These are phyloP conservation scores for Drosophila longiperda DNA, from an alignment of 2,888 invertebrate genomes.

Conservation along the genomic window DNA sequence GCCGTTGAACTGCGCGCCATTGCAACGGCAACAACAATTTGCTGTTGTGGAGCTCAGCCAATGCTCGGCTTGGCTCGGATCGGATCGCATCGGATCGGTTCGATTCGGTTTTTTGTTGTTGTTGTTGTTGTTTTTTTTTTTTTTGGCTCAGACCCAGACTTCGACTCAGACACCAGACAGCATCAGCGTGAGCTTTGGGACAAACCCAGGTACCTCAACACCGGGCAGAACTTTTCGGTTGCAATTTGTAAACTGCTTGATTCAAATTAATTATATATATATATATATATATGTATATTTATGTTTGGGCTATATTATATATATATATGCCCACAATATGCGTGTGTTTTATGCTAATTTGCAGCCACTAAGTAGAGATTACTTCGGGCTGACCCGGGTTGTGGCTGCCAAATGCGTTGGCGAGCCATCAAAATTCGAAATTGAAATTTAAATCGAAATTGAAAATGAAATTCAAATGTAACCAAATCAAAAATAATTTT, in stretches of 20 bases:
- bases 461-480: constrained; percentile 47
- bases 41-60: constrained; percentile 3
- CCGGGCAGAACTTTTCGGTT: constrained; percentile 45
- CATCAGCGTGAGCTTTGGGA: constrained; percentile 17
- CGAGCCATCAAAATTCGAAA: constrained; percentile 49
- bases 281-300: not conserved
- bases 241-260: constrained; percentile 15
- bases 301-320: constrained; percentile 8
- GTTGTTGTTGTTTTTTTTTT: no score
- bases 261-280: not conserved
- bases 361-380: constrained; percentile 10
- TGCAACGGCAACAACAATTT: constrained; percentile 40
- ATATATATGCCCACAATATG: not conserved
- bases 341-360: constrained; percentile 45
- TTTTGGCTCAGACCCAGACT: constrained; percentile 22
- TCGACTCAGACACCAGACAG: constrained; percentile 13
- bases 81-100: constrained; percentile 9
- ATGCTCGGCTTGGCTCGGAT: constrained; percentile 11
- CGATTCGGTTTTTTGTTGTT: not conserved
- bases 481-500: constrained; percentile 63
- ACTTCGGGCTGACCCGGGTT: constrained; percentile 10
- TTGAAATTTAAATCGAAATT: constrained; percentile 56
- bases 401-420: constrained; percentile 10
- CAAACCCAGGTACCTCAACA: constrained; percentile 17
- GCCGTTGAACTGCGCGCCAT: constrained; percentile 82